A percentile compares a stretch with the other conserved stretches of the same genome.
phyloP scores from a whole-genome alignment of 2,797 vertebrate species.

The Gymnoscopelus microlampas region DNA sequence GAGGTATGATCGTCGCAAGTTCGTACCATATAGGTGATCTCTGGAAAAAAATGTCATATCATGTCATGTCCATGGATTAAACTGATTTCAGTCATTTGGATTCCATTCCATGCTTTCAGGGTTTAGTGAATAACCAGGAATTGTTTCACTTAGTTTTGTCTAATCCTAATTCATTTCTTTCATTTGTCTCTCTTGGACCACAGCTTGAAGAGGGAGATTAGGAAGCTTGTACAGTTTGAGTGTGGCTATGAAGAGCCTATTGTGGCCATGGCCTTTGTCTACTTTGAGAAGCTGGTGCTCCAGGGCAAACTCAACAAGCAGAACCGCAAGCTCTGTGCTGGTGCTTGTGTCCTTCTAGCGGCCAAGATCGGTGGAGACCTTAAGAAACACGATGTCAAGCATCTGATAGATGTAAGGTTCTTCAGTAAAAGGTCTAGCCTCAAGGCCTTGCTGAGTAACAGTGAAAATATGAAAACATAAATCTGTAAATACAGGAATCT shows the following conservation, averaged over 20 bases:
- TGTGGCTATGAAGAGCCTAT: conserved; percentile 96
- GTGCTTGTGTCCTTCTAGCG: conserved; percentile 94
- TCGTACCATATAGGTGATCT: background rate
- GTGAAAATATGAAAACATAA: too few species aligned
- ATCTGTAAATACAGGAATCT: too few species aligned
- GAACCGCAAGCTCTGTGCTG: conserved; percentile 97
- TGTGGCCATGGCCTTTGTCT: conserved; percentile 98
- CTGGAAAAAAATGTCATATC: too few species aligned
- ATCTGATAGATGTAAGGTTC: conserved; percentile 92
- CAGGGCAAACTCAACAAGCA: conserved; percentile 98
- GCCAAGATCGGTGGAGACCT: conserved; percentile 98
- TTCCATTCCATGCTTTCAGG: too few species aligned
- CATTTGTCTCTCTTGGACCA: background rate
- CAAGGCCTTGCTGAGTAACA: background rate
- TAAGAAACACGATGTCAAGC: conserved; percentile 96
- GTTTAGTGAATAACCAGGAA: background rate
- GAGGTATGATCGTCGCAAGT: conserved; percentile 81
- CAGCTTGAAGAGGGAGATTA: conserved; percentile 97
- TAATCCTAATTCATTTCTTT: background rate
- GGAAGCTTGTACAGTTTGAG: conserved; percentile 94
- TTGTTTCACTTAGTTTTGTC: background rate
- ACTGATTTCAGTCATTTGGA: too few species aligned
- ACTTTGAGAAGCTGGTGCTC: conserved; percentile 98
- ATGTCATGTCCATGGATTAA: too few species aligned
- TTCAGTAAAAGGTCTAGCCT: conserved; percentile 19